These are phyloP conservation scores for Abrostola tripartita DNA, from an alignment of 2,888 invertebrate species.

Conservation along the genomic window DNA sequence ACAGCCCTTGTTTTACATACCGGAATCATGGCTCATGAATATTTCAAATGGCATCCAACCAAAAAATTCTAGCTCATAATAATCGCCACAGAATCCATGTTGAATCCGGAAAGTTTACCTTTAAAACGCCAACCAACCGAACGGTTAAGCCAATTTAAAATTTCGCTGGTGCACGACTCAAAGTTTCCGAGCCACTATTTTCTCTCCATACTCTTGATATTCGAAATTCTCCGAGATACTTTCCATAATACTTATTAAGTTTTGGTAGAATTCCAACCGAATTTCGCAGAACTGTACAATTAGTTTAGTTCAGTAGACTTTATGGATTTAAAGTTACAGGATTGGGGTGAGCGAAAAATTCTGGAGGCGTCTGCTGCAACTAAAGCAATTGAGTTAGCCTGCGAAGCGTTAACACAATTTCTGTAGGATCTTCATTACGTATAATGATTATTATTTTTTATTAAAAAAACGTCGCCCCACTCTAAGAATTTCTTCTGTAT, in stretches of 20 bases:
- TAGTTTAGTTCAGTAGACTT: conserved; percentile 5
- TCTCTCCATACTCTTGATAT: conserved; percentile 22
- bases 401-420: no score
- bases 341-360: conserved; percentile 3
- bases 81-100: conserved; percentile 24
- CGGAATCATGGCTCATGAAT: neutral
- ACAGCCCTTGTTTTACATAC: neutral
- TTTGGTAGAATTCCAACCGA: conserved; percentile 23
- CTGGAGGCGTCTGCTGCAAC: neutral
- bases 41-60: conserved; percentile 3
- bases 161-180: conserved; percentile 21
- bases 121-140: conserved; percentile 18
- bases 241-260: conserved; percentile 37
- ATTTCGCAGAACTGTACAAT: neutral
- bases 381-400: neutral
- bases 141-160: conserved; percentile 44
- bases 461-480: no score
- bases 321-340: conserved; percentile 1
- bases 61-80: neutral
- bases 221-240: conserved; percentile 4
- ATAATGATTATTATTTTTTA: no score
- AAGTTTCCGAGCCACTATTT: conserved; percentile 34
- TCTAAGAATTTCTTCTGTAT: no score
- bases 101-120: conserved; percentile 23
- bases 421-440: no score